Percentiles rank a stretch among this genome's conserved stretches.
phyloP scores from a whole-genome alignment of 2,797 vertebrate species.

The Pseudochromis fuscus region DNA sequence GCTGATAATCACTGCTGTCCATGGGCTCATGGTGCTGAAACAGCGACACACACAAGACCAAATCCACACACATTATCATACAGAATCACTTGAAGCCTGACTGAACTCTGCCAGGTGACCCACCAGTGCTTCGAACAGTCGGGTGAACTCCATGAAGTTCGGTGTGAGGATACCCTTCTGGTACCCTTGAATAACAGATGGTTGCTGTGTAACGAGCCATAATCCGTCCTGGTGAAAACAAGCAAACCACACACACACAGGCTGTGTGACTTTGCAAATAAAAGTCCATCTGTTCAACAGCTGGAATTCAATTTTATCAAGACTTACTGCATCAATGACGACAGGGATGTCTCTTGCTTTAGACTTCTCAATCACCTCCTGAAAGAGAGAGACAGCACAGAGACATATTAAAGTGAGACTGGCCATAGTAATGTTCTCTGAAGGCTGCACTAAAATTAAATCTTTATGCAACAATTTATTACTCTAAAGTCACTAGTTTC shows the following conservation, averaged over 20 bases:
- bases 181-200: constrained; percentile 94
- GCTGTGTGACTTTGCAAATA: constrained; percentile 19
- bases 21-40: constrained; percentile 89
- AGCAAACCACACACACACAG: constrained; percentile 15
- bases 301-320: constrained; percentile 21
- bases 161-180: constrained; percentile 94
- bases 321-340: constrained; percentile 95
- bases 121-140: constrained; percentile 95
- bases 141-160: constrained; percentile 94
- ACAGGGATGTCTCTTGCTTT: constrained; percentile 93
- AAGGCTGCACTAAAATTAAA: not conserved
- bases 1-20: constrained; percentile 86
- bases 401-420: not conserved
- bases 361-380: constrained; percentile 94
- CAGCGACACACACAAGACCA: constrained; percentile 10
- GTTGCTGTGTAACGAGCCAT: constrained; percentile 94
- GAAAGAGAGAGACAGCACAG: constrained; percentile 47
- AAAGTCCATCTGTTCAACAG: constrained; percentile 38
- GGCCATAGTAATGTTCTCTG: not conserved
- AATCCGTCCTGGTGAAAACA: constrained; percentile 91
- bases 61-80: constrained; percentile 11
- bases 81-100: not conserved
- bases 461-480: not conserved
- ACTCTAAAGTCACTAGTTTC: not conserved
- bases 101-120: constrained; percentile 58